Conservation (phyloP, 2,797 vertebrate species). For the Lemur catta region DNA sequence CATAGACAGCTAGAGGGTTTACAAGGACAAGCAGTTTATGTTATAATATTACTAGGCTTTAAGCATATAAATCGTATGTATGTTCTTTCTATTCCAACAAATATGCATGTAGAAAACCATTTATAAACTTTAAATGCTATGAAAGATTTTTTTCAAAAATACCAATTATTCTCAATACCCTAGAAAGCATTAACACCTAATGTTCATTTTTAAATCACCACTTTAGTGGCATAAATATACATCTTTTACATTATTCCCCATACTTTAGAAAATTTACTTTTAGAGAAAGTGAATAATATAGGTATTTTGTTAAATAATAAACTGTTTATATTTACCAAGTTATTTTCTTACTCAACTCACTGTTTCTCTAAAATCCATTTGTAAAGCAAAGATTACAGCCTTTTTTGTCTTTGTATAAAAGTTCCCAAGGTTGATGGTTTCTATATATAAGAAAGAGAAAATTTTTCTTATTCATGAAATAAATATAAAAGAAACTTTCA, state of each 20-base stretch:
- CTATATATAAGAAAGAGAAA: not conserved
- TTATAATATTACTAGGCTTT: not conserved
- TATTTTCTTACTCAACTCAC: not conserved
- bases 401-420: conserved; percentile 26
- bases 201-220: conserved; percentile 40
- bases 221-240: not conserved
- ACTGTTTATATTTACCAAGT: conserved; percentile 35
- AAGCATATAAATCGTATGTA: not conserved
- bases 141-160: conserved; percentile 12
- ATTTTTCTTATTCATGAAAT: not conserved
- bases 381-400: not conserved
- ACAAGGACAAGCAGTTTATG: not conserved
- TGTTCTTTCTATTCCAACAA: not conserved
- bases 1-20: not conserved
- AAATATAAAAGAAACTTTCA: not conserved
- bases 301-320: conserved; percentile 41
- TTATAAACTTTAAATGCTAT: not conserved
- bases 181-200: conserved; percentile 38
- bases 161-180: not conserved
- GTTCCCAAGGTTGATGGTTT: not conserved
- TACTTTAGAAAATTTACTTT: conserved; percentile 11
- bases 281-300: conserved; percentile 22
- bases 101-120: not conserved
- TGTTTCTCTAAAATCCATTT: not conserved
- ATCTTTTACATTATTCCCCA: not conserved